Conservation (phyloP, 2,888 invertebrate genomes). For the Limnephilus marmoratus region DNA sequence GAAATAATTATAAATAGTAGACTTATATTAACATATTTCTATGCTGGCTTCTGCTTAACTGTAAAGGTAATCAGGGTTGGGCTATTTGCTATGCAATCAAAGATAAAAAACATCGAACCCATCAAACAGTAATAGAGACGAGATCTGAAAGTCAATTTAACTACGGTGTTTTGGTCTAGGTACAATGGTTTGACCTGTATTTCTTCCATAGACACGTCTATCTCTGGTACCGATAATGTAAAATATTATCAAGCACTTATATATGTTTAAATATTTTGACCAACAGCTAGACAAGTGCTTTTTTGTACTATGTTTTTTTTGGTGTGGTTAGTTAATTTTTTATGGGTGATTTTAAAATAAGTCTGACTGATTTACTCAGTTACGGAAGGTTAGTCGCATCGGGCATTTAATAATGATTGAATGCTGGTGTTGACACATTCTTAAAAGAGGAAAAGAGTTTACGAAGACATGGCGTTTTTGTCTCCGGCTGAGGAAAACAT, state of each 20-base stretch:
- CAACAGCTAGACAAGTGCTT: neutral
- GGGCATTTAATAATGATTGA: neutral
- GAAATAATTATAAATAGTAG: too few species aligned
- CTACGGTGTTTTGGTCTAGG: neutral
- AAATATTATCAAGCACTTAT: neutral
- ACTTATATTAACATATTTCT: too few species aligned
- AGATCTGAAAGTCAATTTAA: neutral
- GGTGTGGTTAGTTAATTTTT: neutral
- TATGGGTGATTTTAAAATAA: neutral
- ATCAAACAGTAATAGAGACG: neutral
- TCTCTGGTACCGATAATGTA: neutral
- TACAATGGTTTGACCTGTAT: neutral
- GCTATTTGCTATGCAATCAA: neutral
- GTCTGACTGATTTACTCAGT: neutral
- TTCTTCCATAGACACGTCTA: neutral
- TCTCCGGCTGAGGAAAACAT: neutral
- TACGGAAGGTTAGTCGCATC: neutral
- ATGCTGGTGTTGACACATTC: neutral
- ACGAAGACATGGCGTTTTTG: neutral
- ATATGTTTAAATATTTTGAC: neutral
- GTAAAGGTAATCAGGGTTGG: neutral
- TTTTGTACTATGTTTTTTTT: neutral
- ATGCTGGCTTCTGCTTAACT: neutral
- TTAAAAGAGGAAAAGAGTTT: neutral
- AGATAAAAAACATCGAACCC: neutral